Evolutionary conservation across 2,888 invertebrate genomes (phyloP).

Genomic region (Clivina fossor): DNA sequence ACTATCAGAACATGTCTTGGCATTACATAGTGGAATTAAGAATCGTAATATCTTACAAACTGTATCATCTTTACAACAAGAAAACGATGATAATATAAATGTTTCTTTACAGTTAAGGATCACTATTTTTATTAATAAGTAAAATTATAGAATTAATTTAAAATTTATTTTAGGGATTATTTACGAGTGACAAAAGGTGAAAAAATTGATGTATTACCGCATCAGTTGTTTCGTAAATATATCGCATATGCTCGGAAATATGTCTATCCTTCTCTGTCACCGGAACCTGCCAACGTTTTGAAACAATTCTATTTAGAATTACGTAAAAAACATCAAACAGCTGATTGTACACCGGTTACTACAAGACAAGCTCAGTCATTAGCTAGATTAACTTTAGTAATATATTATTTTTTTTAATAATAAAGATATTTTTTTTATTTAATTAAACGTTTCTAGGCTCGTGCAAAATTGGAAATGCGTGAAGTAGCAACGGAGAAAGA

Average conservation of each 20-base stretch:
- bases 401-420: slow-evolving; percentile 14
- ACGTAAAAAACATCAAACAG: slow-evolving; percentile 65
- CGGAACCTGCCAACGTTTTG: slow-evolving; percentile 69
- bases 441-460: slow-evolving; percentile 61
- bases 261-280: slow-evolving; percentile 76
- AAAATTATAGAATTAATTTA: slow-evolving; percentile 4
- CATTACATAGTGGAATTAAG: slow-evolving; percentile 63
- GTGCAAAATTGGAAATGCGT: slow-evolving; percentile 84
- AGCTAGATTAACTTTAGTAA: slow-evolving; percentile 76
- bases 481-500: slow-evolving; percentile 78
- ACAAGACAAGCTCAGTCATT: slow-evolving; percentile 87
- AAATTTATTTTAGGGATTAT: slow-evolving; percentile 57
- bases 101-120: slow-evolving; percentile 19
- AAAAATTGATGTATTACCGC: slow-evolving; percentile 71
- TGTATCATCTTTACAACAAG: too few species aligned
- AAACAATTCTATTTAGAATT: slow-evolving; percentile 81
- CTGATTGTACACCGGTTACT: slow-evolving; percentile 78
- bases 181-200: slow-evolving; percentile 64
- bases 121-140: slow-evolving; percentile 3
- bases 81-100: slow-evolving; percentile 5
- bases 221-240: slow-evolving; percentile 80
- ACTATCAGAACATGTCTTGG: slow-evolving; percentile 81
- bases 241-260: slow-evolving; percentile 89
- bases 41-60: not conserved
- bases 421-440: slow-evolving; percentile 28